Percentiles rank a stretch among this genome's conserved stretches.
These are phyloP conservation scores for Drosophila suboccidentalis DNA, from an alignment of 2,888 invertebrate species.

Conservation along the genomic window DNA sequence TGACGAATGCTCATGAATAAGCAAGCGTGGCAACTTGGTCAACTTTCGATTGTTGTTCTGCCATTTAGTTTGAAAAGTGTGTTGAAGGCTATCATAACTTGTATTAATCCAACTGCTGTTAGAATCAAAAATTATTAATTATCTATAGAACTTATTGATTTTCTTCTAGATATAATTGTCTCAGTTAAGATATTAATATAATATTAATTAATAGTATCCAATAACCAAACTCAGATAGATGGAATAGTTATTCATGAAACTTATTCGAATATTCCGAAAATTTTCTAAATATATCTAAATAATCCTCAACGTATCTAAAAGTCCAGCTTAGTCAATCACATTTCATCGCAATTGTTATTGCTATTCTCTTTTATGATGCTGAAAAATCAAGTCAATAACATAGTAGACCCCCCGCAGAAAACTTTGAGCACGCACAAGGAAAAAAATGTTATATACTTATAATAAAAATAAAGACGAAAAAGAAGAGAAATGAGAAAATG, in stretches of 20 bases:
- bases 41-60: conserved; percentile 18
- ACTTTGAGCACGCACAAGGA: conserved; percentile 30
- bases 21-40: conserved; percentile 52
- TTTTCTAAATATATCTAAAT: background rate
- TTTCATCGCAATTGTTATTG: background rate
- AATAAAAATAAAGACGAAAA: background rate
- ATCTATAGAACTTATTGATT: background rate
- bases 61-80: conserved; percentile 8
- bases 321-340: background rate
- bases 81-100: background rate
- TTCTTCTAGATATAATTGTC: too few relatives aligned
- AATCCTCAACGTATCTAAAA: background rate
- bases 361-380: conserved; percentile 45
- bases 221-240: too few relatives aligned
- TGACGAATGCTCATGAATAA: conserved; percentile 76
- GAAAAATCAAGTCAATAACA: conserved; percentile 71
- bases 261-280: too few relatives aligned
- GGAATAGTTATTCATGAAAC: too few relatives aligned
- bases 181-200: too few relatives aligned
- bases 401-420: conserved; percentile 29
- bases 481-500: background rate
- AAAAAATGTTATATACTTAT: background rate
- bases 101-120: background rate
- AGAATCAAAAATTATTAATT: background rate
- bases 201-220: too few relatives aligned